These are phyloP conservation scores for Triplophysa dalaica DNA, from an alignment of 2,113 vertebrate species.

Conservation along the genomic window DNA sequence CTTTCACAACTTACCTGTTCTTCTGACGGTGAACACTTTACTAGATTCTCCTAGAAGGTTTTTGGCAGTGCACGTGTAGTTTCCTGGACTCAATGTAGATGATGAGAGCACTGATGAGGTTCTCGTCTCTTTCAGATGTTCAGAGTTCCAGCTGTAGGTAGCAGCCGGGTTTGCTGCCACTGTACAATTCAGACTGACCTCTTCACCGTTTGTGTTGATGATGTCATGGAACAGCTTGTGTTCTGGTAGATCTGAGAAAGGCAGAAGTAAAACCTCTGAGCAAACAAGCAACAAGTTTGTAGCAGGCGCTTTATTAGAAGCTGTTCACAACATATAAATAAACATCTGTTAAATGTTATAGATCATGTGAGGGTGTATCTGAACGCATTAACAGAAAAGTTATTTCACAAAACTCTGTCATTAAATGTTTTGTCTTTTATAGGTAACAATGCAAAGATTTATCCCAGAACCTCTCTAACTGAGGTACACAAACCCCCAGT, in stretches of 20 bases:
- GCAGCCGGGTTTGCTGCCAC: conserved; percentile 64
- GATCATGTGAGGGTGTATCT: no score
- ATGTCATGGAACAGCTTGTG: conserved; percentile 49
- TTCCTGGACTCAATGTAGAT: conserved; percentile 46
- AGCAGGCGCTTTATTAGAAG: not conserved
- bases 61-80: conserved; percentile 62
- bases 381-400: no score
- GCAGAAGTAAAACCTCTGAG: not conserved
- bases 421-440: no score
- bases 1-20: conserved; percentile 54
- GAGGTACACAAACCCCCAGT: no score
- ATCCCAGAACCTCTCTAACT: no score
- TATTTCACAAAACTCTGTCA: no score
- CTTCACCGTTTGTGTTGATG: not conserved
- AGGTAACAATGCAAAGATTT: no score
- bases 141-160: conserved; percentile 54
- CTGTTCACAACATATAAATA: not conserved
- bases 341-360: no score
- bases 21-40: conserved; percentile 62
- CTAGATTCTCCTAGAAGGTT: conserved; percentile 38
- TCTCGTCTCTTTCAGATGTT: not conserved
- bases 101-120: conserved; percentile 16
- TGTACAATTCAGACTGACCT: conserved; percentile 60
- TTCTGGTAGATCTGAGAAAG: conserved; percentile 65
- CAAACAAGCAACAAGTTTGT: not conserved